Conservation (phyloP, 2,113 vertebrate species). For the Centropristis striata region DNA sequence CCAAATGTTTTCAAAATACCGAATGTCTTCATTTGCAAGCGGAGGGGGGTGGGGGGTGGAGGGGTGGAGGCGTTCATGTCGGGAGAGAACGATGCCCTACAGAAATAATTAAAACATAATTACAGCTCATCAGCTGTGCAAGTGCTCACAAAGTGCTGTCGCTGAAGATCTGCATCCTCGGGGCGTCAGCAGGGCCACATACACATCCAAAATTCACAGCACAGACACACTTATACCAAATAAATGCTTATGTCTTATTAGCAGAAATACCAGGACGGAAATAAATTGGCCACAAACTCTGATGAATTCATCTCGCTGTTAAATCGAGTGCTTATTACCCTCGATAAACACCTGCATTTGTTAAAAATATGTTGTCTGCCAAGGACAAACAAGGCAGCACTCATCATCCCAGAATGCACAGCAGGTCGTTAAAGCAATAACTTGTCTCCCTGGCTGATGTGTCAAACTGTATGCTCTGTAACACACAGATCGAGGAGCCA, state of each 20-base stretch:
- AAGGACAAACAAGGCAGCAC: conserved; percentile 50
- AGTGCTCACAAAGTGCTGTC: conserved; percentile 84
- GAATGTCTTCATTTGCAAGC: conserved; percentile 75
- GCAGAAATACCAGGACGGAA: conserved; percentile 27
- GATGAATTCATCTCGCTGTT: conserved; percentile 7
- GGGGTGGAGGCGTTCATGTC: conserved; percentile 28
- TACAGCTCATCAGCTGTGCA: conserved; percentile 84
- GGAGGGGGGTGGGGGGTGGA: neutral
- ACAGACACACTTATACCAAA: conserved; percentile 28
- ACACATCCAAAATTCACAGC: conserved; percentile 33
- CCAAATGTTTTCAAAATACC: conserved; percentile 83
- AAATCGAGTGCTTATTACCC: conserved; percentile 35
- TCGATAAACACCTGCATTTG: conserved; percentile 48
- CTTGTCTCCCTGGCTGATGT: conserved; percentile 41
- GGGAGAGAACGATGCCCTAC: conserved; percentile 79
- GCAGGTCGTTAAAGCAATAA: conserved; percentile 76
- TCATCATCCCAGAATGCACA: conserved; percentile 38
- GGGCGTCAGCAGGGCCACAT: conserved; percentile 58
- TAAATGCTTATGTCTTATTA: conserved; percentile 32
- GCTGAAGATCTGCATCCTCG: conserved; percentile 73
- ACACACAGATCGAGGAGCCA: conserved; percentile 51
- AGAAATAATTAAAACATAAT: conserved; percentile 87
- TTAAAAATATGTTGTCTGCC: conserved; percentile 53
- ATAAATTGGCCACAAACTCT: conserved; percentile 25
- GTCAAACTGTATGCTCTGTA: conserved; percentile 48